phyloP scores from a whole-genome alignment of 2,797 vertebrate genomes.

The Sebastes elongatus region DNA sequence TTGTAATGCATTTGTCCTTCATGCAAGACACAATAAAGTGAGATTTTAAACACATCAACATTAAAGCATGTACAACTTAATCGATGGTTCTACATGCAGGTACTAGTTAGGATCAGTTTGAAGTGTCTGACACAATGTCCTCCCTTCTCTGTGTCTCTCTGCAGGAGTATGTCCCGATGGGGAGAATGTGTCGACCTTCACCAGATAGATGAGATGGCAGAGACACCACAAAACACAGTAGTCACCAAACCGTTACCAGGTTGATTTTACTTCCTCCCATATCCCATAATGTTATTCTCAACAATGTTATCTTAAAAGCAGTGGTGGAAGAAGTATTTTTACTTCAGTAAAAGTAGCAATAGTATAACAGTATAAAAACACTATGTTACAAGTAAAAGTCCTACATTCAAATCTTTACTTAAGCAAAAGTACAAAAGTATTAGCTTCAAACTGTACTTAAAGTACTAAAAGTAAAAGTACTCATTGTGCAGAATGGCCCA shows the following conservation, averaged over 20 bases:
- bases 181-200: conserved; percentile 91
- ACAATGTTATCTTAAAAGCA: too few relatives aligned
- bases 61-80: not conserved
- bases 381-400: not conserved
- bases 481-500: too few relatives aligned
- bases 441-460: too few relatives aligned
- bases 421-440: too few relatives aligned
- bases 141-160: conserved; percentile 22
- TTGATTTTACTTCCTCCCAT: conserved; percentile 14
- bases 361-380: not conserved
- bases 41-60: not conserved
- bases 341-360: not conserved
- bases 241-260: conserved; percentile 62
- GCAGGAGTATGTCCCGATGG: conserved; percentile 94
- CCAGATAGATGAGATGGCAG: conserved; percentile 88
- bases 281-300: not conserved
- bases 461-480: too few relatives aligned
- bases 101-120: not conserved
- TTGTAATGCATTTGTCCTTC: not conserved
- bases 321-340: not conserved
- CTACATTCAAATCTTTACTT: too few relatives aligned
- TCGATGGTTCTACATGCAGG: not conserved
- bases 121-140: not conserved
- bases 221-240: conserved; percentile 64
- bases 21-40: not conserved